Evolutionary conservation across 2,113 vertebrate genomes (phyloP).

Genomic region (Coptodon bakossiorum): DNA sequence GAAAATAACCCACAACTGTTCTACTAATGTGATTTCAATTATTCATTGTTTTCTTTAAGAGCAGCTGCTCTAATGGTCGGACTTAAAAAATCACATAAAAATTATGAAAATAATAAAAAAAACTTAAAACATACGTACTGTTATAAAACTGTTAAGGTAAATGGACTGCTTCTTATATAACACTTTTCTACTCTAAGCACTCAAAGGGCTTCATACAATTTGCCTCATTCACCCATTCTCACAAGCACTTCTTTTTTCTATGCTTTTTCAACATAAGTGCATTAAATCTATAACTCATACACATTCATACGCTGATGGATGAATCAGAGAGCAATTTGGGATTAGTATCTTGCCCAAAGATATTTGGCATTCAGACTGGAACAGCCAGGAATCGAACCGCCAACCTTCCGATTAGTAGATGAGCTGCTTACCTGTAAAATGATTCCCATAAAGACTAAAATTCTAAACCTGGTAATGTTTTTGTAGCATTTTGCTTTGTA

Average conservation of each 20-base stretch:
- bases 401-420: not conserved
- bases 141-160: not conserved
- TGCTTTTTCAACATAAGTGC: not conserved
- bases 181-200: not conserved
- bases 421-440: not conserved
- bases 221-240: not conserved
- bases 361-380: not conserved
- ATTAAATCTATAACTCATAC: not conserved
- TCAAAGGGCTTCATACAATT: too few species aligned
- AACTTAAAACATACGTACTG: not conserved
- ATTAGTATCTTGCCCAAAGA: not conserved
- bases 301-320: not conserved
- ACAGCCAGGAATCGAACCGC: not conserved
- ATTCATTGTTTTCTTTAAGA: not conserved
- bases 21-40: not conserved
- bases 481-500: not conserved
- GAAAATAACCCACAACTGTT: not conserved
- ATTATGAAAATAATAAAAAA: not conserved
- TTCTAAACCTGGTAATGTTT: not conserved
- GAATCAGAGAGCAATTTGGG: not conserved
- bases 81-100: not conserved
- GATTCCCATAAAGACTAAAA: not conserved
- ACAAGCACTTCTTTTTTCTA: not conserved
- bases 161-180: not conserved
- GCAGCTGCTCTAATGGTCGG: not conserved